Evolutionary conservation across 2,797 vertebrate genomes (phyloP).

Genomic region (Dromococcyx pavoninus): DNA sequence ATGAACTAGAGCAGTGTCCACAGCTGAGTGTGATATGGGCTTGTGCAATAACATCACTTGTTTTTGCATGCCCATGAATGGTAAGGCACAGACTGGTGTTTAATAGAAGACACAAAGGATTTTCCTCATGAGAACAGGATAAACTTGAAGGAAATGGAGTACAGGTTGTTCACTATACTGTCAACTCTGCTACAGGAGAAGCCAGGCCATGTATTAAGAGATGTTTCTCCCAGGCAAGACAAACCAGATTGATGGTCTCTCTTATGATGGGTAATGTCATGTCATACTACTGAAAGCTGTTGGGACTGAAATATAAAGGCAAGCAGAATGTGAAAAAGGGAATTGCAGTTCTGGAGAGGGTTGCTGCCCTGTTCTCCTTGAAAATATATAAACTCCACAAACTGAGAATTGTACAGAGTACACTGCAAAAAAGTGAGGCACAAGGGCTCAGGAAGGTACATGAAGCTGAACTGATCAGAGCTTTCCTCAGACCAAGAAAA

Average conservation of each 20-base stretch:
- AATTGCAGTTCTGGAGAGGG: neutral
- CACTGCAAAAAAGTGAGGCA: neutral
- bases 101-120: neutral
- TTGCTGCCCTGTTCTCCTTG: neutral
- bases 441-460: neutral
- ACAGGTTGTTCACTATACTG: neutral
- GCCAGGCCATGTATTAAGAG: neutral
- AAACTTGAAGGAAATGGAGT: neutral
- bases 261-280: neutral
- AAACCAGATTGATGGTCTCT: neutral
- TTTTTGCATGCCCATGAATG: conserved; percentile 17
- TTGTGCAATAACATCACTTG: conserved; percentile 31
- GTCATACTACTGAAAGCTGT: neutral
- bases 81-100: neutral
- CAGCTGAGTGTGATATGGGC: neutral
- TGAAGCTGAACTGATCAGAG: neutral
- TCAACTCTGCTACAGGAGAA: neutral
- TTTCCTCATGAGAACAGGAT: neutral
- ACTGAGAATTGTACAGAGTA: neutral
- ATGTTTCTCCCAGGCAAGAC: neutral
- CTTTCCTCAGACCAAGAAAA: neutral
- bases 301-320: neutral
- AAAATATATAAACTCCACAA: neutral
- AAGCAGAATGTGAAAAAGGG: neutral
- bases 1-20: neutral